phyloP scores from a whole-genome alignment of 2,113 vertebrate genomes.

The Stegostoma tigrinum region DNA sequence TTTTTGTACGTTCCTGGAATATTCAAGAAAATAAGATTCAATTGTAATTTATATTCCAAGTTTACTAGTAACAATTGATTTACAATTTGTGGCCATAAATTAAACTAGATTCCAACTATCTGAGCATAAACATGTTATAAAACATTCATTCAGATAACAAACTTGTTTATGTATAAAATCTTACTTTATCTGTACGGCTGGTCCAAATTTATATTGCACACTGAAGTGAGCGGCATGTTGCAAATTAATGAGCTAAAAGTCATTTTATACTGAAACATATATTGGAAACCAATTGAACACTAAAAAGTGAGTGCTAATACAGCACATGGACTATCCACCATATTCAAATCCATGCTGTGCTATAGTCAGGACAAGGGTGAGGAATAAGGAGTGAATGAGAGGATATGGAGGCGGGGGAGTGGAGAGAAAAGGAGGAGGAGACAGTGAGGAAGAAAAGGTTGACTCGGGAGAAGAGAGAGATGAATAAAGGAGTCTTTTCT shows the following conservation, averaged over 20 bases:
- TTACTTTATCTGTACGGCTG: background rate
- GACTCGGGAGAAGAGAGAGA: background rate
- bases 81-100: background rate
- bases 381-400: too few species aligned
- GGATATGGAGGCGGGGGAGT: too few species aligned
- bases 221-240: background rate
- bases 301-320: background rate
- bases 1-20: constrained; percentile 79
- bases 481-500: background rate
- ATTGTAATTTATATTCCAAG: background rate
- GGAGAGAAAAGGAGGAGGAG: too few species aligned
- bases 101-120: background rate
- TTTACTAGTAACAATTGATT: background rate
- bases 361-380: background rate
- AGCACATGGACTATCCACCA: background rate
- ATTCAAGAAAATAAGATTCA: constrained; percentile 14
- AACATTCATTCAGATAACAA: background rate
- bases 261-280: background rate
- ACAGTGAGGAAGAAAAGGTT: too few species aligned
- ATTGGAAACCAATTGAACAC: background rate
- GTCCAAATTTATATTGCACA: background rate
- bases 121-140: background rate
- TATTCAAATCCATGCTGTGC: background rate
- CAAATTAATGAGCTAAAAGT: background rate
- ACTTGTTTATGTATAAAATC: background rate